phyloP scores from a whole-genome alignment of 2,113 vertebrate species.

The Cricetomys ansorgei region DNA sequence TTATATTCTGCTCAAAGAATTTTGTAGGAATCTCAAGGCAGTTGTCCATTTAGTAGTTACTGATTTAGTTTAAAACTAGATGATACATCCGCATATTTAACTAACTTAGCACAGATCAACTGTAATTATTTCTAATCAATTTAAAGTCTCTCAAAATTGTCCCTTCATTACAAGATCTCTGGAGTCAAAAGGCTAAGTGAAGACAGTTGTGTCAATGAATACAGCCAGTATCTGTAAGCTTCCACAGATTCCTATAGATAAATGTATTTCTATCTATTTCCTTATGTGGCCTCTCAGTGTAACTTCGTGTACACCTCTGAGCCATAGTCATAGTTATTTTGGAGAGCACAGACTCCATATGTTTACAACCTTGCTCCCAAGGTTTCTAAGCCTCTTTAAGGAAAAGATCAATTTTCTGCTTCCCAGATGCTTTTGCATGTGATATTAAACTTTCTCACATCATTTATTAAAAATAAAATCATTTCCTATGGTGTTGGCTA shows the following conservation, averaged over 20 bases:
- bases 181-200: background rate
- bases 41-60: background rate
- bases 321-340: background rate
- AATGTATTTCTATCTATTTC: background rate
- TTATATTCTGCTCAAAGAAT: conserved; percentile 27
- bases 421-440: background rate
- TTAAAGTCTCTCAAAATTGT: background rate
- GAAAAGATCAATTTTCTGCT: background rate
- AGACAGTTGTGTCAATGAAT: background rate
- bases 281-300: background rate
- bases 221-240: background rate
- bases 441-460: background rate
- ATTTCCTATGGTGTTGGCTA: background rate
- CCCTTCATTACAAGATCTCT: background rate
- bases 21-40: background rate
- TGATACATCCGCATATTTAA: background rate
- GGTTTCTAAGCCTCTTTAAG: background rate
- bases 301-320: background rate
- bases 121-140: background rate
- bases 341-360: background rate
- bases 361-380: background rate
- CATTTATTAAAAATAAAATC: background rate
- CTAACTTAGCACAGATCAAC: background rate
- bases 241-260: background rate
- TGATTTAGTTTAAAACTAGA: background rate